A percentile compares a stretch with the other conserved stretches of the same genome.
These are phyloP conservation scores for Lethrus apterus DNA, from an alignment of 1,140 invertebrate genomes.

Conservation along the genomic window DNA sequence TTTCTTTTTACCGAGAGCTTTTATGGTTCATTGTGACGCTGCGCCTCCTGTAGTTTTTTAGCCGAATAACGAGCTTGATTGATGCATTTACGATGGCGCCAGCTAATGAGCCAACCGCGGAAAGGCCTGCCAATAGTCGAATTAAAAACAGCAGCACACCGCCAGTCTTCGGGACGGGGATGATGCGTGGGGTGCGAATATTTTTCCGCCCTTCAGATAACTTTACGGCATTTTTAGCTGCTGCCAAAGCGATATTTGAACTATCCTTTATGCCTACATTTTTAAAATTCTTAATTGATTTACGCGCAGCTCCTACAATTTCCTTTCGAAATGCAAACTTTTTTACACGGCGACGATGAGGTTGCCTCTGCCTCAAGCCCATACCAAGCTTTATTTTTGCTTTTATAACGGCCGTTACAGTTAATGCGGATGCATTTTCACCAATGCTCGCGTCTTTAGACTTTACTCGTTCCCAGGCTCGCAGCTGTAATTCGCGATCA, in stretches of 20 bases:
- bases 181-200: background rate
- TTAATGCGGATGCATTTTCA: constrained; percentile 30
- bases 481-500: constrained; percentile 36
- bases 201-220: background rate
- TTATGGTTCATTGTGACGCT: background rate
- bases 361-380: constrained; percentile 8
- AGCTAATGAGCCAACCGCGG: background rate
- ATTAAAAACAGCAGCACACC: background rate
- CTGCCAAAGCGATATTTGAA: background rate
- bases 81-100: background rate
- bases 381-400: constrained; percentile 25
- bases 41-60: background rate
- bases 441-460: constrained; percentile 34
- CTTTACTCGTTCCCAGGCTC: constrained; percentile 38
- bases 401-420: constrained; percentile 18
- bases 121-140: background rate
- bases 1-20: background rate
- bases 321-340: too few species aligned
- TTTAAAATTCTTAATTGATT: too few species aligned
- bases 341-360: too few species aligned
- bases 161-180: background rate
- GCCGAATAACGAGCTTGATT: background rate
- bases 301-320: too few species aligned
- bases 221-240: background rate
- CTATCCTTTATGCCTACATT: background rate